Percentiles rank a stretch among this genome's conserved stretches.
These are phyloP conservation scores for Nycticorax nycticorax DNA, from an alignment of 2,113 vertebrate genomes.

Conservation along the genomic window DNA sequence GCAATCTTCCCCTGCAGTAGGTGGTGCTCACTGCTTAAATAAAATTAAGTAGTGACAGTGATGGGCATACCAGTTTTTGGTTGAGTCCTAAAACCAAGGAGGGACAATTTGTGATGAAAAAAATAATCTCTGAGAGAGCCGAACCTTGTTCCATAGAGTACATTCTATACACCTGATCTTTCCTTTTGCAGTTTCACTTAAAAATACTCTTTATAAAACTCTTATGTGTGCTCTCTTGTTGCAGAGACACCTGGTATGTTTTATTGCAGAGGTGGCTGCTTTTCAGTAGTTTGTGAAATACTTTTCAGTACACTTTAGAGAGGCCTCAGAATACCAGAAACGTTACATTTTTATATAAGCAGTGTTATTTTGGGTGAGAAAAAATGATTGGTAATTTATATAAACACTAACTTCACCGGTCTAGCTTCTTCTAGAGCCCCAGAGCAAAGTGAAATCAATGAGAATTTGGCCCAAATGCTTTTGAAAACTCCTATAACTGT, in stretches of 20 bases:
- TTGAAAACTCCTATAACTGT: neutral
- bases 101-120: neutral
- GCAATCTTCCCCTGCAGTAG: slow-evolving; percentile 64
- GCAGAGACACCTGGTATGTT: neutral
- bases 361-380: neutral
- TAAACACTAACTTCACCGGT: neutral
- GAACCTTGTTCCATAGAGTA: neutral
- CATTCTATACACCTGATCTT: neutral
- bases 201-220: neutral
- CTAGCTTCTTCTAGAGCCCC: neutral
- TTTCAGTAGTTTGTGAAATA: neutral
- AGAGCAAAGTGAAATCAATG: neutral
- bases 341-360: neutral
- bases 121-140: neutral
- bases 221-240: neutral
- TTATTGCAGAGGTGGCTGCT: neutral
- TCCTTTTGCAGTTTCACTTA: neutral
- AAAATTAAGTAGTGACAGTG: slow-evolving; percentile 36
- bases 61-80: neutral
- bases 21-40: slow-evolving; percentile 58
- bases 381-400: neutral
- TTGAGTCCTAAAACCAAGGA: neutral
- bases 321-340: neutral
- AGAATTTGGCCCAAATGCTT: neutral
- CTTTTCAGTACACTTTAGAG: neutral